Base-by-base conservation (phyloP, 2,797 vertebrate species). In the Pristis pectinata region DNA sequence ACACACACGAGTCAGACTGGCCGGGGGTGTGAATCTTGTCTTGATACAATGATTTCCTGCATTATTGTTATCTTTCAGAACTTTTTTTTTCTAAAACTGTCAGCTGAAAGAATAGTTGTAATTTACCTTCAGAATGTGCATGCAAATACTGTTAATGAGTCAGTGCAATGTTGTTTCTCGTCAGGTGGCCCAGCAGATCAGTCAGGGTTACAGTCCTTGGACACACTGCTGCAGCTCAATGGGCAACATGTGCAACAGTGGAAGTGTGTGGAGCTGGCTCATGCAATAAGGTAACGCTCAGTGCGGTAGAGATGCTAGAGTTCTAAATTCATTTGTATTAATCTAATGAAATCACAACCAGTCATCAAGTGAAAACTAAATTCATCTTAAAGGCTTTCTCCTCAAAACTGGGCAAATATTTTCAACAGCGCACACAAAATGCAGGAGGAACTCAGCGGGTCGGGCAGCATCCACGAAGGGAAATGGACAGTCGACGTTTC, bases 201-300 rank as follows among this genome's bases (percentile, higher is more conserved):
- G 96, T 98, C 98, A 0, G 99, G 99, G 56, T 97, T 99, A 95
- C 98, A 98, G 96, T 98, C 98, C 82, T 96, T 98, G 5, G 99
- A 99, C 96, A 99, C 98, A 0, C 97, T 99, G 95, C 96, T 99
- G 95, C 98, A 98, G 96, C 97, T 99, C 93, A 99, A 99, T 0
- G 98, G 98, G 96, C 98, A 98, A 95, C 97, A 98, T 0, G 99
- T 99, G 96, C 98, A 99, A 95, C 98, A 98, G 95, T 99, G 98
- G 98, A 99, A 99, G 95, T 99, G 98, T 53, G 98, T 98, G 95
- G 98, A 99, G 95, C 96, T 99, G 95, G 99, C 99, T 0, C 98
- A 99, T 0, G 98, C 98, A 95, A 99, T 99, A 96, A 97, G 99
- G 99, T 99, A 97, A 94, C 41, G 64, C 22, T 30, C 4, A 93